Percentiles rank a stretch among this genome's conserved stretches.
Conservation (phyloP, 2,113 vertebrate species). For the Prietella phreatophila region DNA sequence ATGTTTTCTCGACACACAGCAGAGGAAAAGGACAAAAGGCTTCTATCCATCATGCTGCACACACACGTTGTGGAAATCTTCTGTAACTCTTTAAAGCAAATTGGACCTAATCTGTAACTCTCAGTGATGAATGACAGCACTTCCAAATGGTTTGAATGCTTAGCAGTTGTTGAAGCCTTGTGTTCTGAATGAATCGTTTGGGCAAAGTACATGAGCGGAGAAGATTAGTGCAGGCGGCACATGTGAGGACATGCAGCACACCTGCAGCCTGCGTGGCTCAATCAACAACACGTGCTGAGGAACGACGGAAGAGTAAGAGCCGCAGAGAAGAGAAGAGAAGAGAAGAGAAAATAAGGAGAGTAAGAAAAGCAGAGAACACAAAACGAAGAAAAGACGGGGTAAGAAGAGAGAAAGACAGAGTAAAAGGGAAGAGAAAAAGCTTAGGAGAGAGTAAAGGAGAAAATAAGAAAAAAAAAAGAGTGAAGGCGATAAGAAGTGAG, state of each 20-base stretch:
- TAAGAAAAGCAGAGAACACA: neutral
- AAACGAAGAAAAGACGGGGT: neutral
- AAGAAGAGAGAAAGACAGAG: neutral
- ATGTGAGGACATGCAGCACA: neutral
- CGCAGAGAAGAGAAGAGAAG: neutral
- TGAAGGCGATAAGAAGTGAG: neutral
- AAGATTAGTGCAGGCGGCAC: neutral
- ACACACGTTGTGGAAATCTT: neutral
- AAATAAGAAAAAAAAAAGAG: neutral
- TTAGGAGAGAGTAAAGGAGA: neutral
- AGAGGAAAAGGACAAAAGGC: neutral
- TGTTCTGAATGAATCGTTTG: neutral
- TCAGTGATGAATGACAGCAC: neutral
- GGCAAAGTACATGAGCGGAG: neutral
- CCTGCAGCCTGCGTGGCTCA: neutral
- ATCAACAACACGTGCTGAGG: neutral
- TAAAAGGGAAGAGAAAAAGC: neutral
- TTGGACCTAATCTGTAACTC: neutral
- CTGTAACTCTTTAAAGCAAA: neutral
- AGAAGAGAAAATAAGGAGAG: neutral
- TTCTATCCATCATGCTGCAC: neutral
- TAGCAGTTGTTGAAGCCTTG: neutral
- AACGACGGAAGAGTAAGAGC: neutral
- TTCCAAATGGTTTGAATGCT: neutral
- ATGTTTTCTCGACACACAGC: neutral